phyloP scores from a whole-genome alignment of 1,140 invertebrate genomes.

The Riptortus pedestris region DNA sequence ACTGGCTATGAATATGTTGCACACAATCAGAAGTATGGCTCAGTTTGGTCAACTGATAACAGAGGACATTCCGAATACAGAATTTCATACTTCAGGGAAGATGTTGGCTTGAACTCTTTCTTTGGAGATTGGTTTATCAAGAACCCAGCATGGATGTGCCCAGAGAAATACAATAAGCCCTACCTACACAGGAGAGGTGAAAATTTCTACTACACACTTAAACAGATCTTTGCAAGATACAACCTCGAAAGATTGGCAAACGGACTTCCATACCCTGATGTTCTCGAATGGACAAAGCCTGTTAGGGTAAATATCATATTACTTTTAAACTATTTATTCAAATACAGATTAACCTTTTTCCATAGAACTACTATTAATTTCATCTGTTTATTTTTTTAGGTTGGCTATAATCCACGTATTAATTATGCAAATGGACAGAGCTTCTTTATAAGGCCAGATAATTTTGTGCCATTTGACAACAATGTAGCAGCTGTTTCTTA shows the following conservation, averaged over 20 bases:
- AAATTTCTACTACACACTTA: conserved; percentile 47
- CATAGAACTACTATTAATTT: too few relatives aligned
- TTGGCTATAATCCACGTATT: conserved; percentile 28
- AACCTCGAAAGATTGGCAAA: conserved; percentile 57
- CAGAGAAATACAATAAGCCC: conserved; percentile 39
- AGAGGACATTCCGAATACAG: conserved; percentile 46
- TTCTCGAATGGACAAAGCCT: conserved; percentile 43
- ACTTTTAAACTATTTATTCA: too few relatives aligned
- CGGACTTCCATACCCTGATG: conserved; percentile 47
- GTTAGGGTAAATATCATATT: too few relatives aligned
- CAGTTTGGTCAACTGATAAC: conserved; percentile 34
- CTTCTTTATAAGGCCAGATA: conserved; percentile 23
- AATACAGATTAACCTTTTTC: too few relatives aligned
- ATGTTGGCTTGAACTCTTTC: conserved; percentile 55
- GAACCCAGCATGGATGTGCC: conserved; percentile 51
- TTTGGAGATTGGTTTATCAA: conserved; percentile 54
- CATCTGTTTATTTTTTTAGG: conserved; percentile 16
- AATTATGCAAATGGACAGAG: conserved; percentile 20
- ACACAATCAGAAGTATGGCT: conserved; percentile 34
- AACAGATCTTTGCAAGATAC: conserved; percentile 52
- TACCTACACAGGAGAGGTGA: conserved; percentile 48
- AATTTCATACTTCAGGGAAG: conserved; percentile 62
- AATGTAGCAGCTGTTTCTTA: conserved; percentile 15
- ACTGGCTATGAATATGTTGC: conserved; percentile 33
- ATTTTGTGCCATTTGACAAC: not conserved